Base-by-base conservation (phyloP, 2,113 vertebrate genomes). In the Mobula hypostoma region DNA sequence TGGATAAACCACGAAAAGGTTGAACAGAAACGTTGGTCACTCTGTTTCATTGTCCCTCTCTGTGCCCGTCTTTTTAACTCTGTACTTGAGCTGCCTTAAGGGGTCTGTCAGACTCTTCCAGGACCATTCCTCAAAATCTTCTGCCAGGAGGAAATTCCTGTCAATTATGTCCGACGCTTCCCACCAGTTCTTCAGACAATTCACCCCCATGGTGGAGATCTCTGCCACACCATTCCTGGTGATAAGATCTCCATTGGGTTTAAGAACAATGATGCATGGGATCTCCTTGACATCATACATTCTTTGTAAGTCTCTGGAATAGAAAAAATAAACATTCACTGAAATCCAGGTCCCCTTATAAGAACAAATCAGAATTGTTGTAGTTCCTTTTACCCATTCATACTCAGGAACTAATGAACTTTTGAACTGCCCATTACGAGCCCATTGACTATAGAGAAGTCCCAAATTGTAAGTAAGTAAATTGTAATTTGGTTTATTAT, bases 141-240 rank as follows among this genome's bases (percentile, higher is more conserved):
- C 97, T 0, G 96, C 96, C 95, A 96, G 95, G 94, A 97, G 96
- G 94, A 99, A 99, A 96, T 95, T 98, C 80, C 98, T 97, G 95
- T 98, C 98, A 17, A 98, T 96, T 87, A 99, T 95, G 94, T 98
- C 97, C 0, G 98, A 97, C 0, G 97, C 97, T 94, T 98, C 98
- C 95, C 97, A 97, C 98, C 98, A 99, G 96, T 97, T 98, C 80
- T 93, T 95, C 96, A 97, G 99, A 95, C 98, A 99, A 90, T 96
- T 94, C 0, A 97, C 94, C 0, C 98, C 98, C 3, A 96, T n/a
- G 7, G 94, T 78, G 70, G 76, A 94, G 94, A 99, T 98, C 95
- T 98, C 98, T 0, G 96, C 95, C 87, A 97, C 97, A 0, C 98
- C 98, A 0, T 98, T 97, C 0, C 63, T 94, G 0, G 94, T 95